Conservation (phyloP, 2,888 invertebrate species). For the Plutella xylostella region DNA sequence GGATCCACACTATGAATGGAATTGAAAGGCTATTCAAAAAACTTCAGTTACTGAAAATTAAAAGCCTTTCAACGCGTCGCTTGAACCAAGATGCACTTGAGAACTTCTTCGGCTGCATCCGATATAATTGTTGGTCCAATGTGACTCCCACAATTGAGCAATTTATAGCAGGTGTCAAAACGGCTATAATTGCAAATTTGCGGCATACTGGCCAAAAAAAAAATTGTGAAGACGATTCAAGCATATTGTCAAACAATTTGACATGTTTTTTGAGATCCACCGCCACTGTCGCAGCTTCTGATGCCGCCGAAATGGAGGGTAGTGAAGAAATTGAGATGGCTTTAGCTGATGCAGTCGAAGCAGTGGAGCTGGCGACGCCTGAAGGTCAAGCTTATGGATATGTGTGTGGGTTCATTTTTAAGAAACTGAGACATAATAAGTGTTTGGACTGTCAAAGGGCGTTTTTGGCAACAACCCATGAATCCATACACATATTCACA, state of each 20-base stretch:
- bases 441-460: neutral
- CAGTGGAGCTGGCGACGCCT: constrained; percentile 6
- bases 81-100: constrained; percentile 17
- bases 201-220: neutral
- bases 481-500: neutral
- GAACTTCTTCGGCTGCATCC: constrained; percentile 16
- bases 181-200: constrained; percentile 11
- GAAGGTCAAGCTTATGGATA: constrained; percentile 16
- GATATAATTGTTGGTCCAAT: constrained; percentile 16
- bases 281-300: neutral
- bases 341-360: neutral
- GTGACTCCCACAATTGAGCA: constrained; percentile 16
- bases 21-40: neutral
- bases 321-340: too few relatives aligned
- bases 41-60: neutral
- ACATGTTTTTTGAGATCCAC: neutral
- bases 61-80: constrained; percentile 11
- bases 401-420: constrained; percentile 15
- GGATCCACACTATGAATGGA: neutral
- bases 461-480: neutral
- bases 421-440: constrained; percentile 6
- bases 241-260: constrained; percentile 4
- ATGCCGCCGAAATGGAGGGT: neutral
- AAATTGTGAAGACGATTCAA: constrained; percentile 14
- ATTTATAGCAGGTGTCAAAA: constrained; percentile 16